A percentile compares a stretch with the other conserved stretches of the same genome.
phyloP scores from a whole-genome alignment of 2,113 vertebrate genomes.

The Solea solea region DNA sequence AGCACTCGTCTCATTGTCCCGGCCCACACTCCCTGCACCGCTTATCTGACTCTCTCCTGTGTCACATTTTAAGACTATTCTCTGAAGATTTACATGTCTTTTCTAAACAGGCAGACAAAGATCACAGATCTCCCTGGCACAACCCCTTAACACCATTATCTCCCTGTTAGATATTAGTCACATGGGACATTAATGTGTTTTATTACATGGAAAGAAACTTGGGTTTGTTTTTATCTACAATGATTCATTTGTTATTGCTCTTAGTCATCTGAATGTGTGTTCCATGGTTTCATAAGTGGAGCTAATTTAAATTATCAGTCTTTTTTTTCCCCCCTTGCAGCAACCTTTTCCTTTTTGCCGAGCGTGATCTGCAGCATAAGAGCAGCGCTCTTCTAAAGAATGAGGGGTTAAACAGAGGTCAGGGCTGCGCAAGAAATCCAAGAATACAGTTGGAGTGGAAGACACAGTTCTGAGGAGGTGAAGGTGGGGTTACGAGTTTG shows the following conservation, averaged over 20 bases:
- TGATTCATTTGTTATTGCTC: constrained; percentile 65
- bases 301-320: constrained; percentile 14
- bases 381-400: not conserved
- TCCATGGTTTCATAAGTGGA: constrained; percentile 29
- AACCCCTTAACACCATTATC: constrained; percentile 56
- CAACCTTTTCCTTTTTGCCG: constrained; percentile 36
- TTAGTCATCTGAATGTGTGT: constrained; percentile 50
- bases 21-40: constrained; percentile 15
- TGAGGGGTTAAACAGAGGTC: constrained; percentile 12
- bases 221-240: constrained; percentile 45
- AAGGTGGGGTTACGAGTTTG: constrained; percentile 53
- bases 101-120: constrained; percentile 66
- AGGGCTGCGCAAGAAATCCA: not conserved
- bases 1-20: constrained; percentile 39
- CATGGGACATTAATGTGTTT: constrained; percentile 66
- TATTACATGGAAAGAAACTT: constrained; percentile 58
- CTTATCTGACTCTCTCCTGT: constrained; percentile 56
- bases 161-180: constrained; percentile 67
- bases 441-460: constrained; percentile 13
- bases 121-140: constrained; percentile 53
- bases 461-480: constrained; percentile 30
- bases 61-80: constrained; percentile 68
- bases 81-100: constrained; percentile 72
- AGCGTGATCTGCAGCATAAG: constrained; percentile 9
- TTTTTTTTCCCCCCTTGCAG: not conserved